Conservation (phyloP, 2,797 vertebrate species). For the Acomys russatus region DNA sequence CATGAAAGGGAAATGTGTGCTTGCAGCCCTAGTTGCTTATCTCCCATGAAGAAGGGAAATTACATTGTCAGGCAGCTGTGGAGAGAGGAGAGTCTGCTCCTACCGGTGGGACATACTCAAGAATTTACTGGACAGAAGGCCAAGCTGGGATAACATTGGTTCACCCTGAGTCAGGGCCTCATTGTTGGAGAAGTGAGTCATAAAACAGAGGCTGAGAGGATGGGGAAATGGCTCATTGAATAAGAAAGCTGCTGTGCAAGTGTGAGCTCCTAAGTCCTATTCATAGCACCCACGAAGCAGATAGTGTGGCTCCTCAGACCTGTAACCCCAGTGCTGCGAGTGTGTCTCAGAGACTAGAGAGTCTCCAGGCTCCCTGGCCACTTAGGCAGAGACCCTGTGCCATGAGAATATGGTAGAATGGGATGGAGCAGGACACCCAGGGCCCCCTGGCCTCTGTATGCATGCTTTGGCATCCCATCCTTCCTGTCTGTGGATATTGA, state of each 20-base stretch:
- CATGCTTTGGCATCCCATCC: not conserved
- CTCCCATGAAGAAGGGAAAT: slow-evolving; percentile 24
- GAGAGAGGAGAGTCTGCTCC: not conserved
- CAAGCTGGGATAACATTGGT: not conserved
- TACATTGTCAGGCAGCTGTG: not conserved
- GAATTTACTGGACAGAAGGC: not conserved
- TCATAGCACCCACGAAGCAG: not conserved
- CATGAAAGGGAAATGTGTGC: slow-evolving; percentile 43
- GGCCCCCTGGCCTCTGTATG: not conserved
- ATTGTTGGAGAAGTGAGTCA: too few species aligned
- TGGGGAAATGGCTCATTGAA: not conserved
- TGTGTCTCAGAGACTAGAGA: not conserved
- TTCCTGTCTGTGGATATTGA: too few species aligned
- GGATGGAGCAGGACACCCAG: not conserved
- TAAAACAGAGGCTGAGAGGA: not conserved
- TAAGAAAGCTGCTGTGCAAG: not conserved
- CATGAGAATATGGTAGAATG: not conserved
- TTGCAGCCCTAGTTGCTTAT: not conserved
- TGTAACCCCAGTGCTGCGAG: not conserved
- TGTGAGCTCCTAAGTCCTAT: not conserved
- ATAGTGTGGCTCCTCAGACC: not conserved
- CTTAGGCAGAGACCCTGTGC: not conserved
- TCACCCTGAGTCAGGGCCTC: not conserved
- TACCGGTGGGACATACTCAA: not conserved
- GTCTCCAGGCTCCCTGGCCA: not conserved